Conservation (phyloP, 1,140 invertebrate species). For the Contarinia nasturtii region DNA sequence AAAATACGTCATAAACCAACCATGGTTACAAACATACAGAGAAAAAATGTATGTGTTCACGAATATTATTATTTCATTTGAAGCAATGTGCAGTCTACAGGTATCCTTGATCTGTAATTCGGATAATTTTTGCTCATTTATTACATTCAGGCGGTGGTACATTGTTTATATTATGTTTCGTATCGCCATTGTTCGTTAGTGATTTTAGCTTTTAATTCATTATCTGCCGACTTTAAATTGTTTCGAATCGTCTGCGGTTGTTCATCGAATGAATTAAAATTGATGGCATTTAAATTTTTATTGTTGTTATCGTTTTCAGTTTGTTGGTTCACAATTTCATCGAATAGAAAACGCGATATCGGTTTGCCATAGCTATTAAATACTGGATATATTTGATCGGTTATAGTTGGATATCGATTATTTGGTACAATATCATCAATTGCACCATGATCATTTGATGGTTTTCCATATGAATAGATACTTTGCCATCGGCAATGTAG, state of each 20-base stretch:
- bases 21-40: no score
- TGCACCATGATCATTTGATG: constrained; percentile 20
- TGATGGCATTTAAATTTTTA: constrained; percentile 25
- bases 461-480: constrained; percentile 6
- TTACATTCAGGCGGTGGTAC: no score
- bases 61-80: no score
- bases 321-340: constrained; percentile 37
- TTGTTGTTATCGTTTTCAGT: constrained; percentile 12
- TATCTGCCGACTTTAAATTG: constrained; percentile 10
- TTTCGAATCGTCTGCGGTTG: constrained; percentile 14
- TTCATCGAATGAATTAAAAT: constrained; percentile 26
- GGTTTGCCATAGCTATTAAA: constrained; percentile 50
- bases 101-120: no score
- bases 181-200: constrained; percentile 23
- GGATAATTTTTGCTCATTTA: no score
- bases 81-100: no score
- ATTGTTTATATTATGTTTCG: constrained; percentile 10
- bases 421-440: constrained; percentile 21
- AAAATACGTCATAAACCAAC: no score
- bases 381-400: constrained; percentile 55
- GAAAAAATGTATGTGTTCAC: no score
- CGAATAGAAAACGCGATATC: constrained; percentile 48
- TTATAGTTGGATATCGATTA: constrained; percentile 40
- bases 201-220: constrained; percentile 36
- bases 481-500: neutral